Base-by-base conservation (phyloP, 2,888 invertebrate species). In the Globia sparganii region DNA sequence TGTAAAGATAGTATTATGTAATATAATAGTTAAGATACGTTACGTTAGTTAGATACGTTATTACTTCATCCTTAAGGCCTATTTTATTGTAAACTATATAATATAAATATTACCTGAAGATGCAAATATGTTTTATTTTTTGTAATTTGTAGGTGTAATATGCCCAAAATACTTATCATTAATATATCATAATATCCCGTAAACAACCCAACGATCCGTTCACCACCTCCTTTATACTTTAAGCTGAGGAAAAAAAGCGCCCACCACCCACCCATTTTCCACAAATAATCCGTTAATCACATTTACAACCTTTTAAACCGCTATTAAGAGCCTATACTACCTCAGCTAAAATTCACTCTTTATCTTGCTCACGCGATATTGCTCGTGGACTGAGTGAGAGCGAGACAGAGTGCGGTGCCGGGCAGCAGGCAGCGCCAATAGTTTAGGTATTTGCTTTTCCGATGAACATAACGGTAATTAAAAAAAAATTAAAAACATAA, bases 221-320 rank as follows among this genome's bases (percentile, higher is more conserved):
- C n/a, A 56, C 13, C 56, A 56, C 25, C 2, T 25, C 1, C 9
- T 53, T 2, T 49, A 53, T 53, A 53, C 25, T 59, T 31, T 28
- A 59, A 56, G 56, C 13, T n/a, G n/a, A 4, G 5, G n/a, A 61
- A 34, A 21, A 11, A 1, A 61, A 34, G 5, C 3, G 21, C 11
- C 15, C 9, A 28, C 6, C 6, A 13, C 13, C 6, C 6, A 13
- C 13, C 25, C 18, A 74, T 74, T 49, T 37, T 18, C 43, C 18
- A 25, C 0, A 65, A 56, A 64, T 40, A 59, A 49, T 46, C 6
- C n/a, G 2, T 43, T 61, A 49, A 31, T 71, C 21, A 31, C 8
- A 18, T 49, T 28, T n/a, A 61, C 31, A 71, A 71, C 53, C 21
- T 56, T 40, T 43, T 8, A 58, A 65, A 76, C n/a, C 9, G 56